phyloP scores from a whole-genome alignment of 2,797 vertebrate species.

The Fistularia commersonii region DNA sequence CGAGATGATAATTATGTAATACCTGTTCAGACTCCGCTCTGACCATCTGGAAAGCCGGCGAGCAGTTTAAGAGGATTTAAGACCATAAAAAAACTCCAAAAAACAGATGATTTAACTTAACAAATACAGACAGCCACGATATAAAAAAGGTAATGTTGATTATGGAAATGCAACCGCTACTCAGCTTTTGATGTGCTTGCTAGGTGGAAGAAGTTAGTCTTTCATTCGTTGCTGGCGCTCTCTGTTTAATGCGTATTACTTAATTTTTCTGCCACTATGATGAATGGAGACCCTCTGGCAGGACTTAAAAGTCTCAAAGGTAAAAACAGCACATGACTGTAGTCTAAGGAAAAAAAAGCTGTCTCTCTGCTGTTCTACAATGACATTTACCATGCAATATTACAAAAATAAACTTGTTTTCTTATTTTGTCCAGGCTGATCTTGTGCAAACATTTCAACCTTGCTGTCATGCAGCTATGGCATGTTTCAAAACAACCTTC shows the following conservation, averaged over 20 bases:
- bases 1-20: too few relatives aligned
- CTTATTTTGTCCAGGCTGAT: conserved; percentile 15
- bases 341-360: conserved; percentile 21
- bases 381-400: conserved; percentile 26
- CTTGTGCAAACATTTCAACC: conserved; percentile 12
- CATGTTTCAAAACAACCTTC: neutral
- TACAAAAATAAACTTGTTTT: conserved; percentile 24
- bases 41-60: too few relatives aligned
- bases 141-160: neutral
- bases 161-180: neutral
- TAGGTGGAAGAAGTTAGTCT: neutral
- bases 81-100: too few relatives aligned
- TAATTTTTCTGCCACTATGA: conserved; percentile 23
- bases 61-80: too few relatives aligned
- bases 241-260: conserved; percentile 32
- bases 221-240: conserved; percentile 10
- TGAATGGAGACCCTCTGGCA: conserved; percentile 44
- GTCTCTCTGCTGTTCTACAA: conserved; percentile 12
- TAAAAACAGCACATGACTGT: neutral
- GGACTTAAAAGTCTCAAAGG: conserved; percentile 19
- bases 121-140: too few relatives aligned
- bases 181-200: conserved; percentile 8
- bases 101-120: too few relatives aligned
- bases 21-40: too few relatives aligned
- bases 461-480: neutral